Evolutionary conservation across 1,140 invertebrate genomes (phyloP), one percentile per base, ranked within the genome.

Genomic region (Ostrea edulis): DNA sequence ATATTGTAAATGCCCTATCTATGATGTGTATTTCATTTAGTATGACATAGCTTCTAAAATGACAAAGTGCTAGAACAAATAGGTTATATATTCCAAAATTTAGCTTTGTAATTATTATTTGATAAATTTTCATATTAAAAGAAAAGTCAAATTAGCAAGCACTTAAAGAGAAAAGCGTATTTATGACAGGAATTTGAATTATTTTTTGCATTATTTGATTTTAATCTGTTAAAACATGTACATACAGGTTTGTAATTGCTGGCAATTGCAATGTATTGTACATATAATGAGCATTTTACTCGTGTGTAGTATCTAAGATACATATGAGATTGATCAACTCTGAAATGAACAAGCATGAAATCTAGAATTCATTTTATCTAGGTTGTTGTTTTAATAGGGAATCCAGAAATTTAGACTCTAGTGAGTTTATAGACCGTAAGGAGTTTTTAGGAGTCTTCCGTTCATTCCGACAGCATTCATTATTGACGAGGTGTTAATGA

Each of bases 301-400:
- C 68, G 68, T 77, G 29, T 77, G 68, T 77, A 77, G 68, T 77
- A 77, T 77, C 68, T 77, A 17, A 77, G 68, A 77, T 77, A 77
- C 68, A 35, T 12, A 35, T 29, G 9, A 35, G 29, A 35, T 25
- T 35, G 22, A 29, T 77, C 68, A 77, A 77, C 29, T 62, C n/a
- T 77, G 29, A 77, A 35, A 77, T 77, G 68, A 77, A 77, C 68
- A 77, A 77, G 25, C 25, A 77, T 25, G 29, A 77, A 77, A 22
- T 62, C 17, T 62, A 35, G 12, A 77, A 35, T 14, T 14, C 68
- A 77, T 9, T 77, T 12, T 29, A 9, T 77, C 29, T 77, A 77
- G 68, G 68, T 29, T 77, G 25, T 77, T 77, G 14, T 77, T 77
- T 11, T 14, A 25, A 35, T 29, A 29, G 12, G 25, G 68, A 77